These are phyloP conservation scores for Synanthedon vespiformis DNA, from an alignment of 2,888 invertebrate species.

Conservation along the genomic window DNA sequence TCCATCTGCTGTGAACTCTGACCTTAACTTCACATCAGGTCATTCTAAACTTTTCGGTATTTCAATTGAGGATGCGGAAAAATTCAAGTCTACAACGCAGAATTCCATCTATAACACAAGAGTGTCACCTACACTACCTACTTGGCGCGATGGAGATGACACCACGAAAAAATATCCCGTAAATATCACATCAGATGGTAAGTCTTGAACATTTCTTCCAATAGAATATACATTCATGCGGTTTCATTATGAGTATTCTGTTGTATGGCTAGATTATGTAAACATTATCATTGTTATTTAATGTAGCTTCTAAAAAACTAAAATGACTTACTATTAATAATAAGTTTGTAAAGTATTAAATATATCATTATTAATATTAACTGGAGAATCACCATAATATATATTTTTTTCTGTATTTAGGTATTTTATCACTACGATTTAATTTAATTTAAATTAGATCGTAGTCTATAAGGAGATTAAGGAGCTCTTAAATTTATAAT, in stretches of 20 bases:
- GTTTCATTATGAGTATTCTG: neutral
- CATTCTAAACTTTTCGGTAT: constrained; percentile 74
- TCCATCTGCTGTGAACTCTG: constrained; percentile 14
- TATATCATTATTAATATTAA: no score
- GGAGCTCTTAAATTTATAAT: no score
- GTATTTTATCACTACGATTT: no score
- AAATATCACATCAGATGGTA: constrained; percentile 52
- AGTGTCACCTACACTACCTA: constrained; percentile 75
- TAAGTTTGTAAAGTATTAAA: no score
- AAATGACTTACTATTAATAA: no score
- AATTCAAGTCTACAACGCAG: constrained; percentile 61
- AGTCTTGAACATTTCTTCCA: constrained; percentile 16
- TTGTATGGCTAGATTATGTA: no score
- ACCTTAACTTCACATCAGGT: constrained; percentile 68
- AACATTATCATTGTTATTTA: no score
- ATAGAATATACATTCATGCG: constrained; percentile 1
- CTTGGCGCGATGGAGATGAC: constrained; percentile 53
- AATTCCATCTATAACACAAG: constrained; percentile 60
- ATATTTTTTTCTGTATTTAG: no score
- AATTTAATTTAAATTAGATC: no score
- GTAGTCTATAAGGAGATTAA: no score
- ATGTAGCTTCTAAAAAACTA: no score
- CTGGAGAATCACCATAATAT: no score
- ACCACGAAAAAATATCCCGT: constrained; percentile 55
- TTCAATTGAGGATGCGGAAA: constrained; percentile 72